Percentiles rank a stretch among this genome's conserved stretches.
Conservation (phyloP, 2,888 invertebrate species). For the Microctonus aethiopoides region DNA sequence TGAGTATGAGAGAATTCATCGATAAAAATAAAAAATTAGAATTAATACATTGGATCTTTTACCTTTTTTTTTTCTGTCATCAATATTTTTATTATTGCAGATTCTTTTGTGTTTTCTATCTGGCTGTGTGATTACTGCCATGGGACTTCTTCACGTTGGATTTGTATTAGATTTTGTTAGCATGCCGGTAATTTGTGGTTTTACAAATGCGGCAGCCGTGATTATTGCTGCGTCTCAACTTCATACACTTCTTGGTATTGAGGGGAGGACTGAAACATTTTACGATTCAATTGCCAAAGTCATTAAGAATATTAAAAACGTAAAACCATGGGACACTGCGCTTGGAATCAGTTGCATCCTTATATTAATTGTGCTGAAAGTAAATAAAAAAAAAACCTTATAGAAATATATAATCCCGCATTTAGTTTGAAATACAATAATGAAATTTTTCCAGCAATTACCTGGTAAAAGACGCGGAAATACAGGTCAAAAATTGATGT, state of each 20-base stretch:
- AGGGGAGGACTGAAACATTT: conserved; percentile 65
- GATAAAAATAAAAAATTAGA: background rate
- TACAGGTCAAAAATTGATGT: conserved; percentile 70
- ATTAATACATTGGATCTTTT: too few species aligned
- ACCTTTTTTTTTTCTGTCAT: background rate
- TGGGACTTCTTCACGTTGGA: conserved; percentile 70
- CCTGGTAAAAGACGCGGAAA: conserved; percentile 64
- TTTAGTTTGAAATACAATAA: background rate
- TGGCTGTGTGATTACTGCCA: conserved; percentile 68
- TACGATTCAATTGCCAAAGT: conserved; percentile 68
- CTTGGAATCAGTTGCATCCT: conserved; percentile 76
- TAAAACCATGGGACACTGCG: conserved; percentile 75
- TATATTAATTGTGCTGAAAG: conserved; percentile 74
- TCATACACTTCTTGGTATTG: conserved; percentile 67
- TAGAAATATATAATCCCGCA: background rate
- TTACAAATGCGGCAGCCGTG: conserved; percentile 72
- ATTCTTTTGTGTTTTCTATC: conserved; percentile 69
- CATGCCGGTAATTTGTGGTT: conserved; percentile 71
- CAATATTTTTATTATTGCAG: conserved; percentile 59
- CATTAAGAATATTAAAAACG: conserved; percentile 73
- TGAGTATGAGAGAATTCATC: conserved; percentile 45
- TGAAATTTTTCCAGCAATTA: conserved; percentile 54
- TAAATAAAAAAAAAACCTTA: conserved; percentile 55
- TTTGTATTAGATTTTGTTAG: conserved; percentile 72
- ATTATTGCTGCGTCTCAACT: conserved; percentile 71